phyloP scores from a whole-genome alignment of 2,113 vertebrate species.

The Rhinolophus ferrumequinum region DNA sequence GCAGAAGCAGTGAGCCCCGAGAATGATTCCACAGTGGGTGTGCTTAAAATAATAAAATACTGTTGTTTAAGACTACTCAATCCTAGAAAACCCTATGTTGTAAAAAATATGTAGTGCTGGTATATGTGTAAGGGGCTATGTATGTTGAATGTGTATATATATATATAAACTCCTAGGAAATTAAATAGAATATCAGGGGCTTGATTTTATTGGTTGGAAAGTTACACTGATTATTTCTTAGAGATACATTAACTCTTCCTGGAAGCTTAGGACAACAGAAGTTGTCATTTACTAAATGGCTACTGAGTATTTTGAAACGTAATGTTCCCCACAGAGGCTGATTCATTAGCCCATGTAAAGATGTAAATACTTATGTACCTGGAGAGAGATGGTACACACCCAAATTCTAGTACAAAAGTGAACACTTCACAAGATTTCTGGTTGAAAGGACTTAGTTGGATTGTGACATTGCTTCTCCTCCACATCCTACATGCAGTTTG shows the following conservation, averaged over 20 bases:
- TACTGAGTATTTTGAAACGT: background rate
- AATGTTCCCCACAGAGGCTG: background rate
- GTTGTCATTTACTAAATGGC: slow-evolving; percentile 26
- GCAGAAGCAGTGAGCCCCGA: slow-evolving; percentile 80
- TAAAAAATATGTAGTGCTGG: slow-evolving; percentile 81
- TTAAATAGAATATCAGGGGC: slow-evolving; percentile 68
- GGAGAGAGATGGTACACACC: background rate
- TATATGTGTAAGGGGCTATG: slow-evolving; percentile 56
- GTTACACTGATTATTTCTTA: slow-evolving; percentile 72
- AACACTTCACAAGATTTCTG: background rate
- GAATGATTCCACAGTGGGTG: slow-evolving; percentile 80
- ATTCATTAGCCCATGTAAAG: background rate
- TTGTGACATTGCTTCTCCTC: background rate
- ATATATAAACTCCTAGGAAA: slow-evolving; percentile 71
- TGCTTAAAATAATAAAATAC: slow-evolving; percentile 82
- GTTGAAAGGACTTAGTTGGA: slow-evolving; percentile 2
- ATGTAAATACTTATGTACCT: background rate
- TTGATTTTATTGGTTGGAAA: slow-evolving; percentile 71
- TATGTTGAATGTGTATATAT: slow-evolving; percentile 59
- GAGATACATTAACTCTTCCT: slow-evolving; percentile 60
- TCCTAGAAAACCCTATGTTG: slow-evolving; percentile 78
- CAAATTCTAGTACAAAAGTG: background rate
- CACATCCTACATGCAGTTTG: background rate
- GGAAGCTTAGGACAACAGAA: slow-evolving; percentile 53
- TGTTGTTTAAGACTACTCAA: slow-evolving; percentile 85